phyloP scores from a whole-genome alignment of 2,888 invertebrate species.

The Caenorhabditis angaria region DNA sequence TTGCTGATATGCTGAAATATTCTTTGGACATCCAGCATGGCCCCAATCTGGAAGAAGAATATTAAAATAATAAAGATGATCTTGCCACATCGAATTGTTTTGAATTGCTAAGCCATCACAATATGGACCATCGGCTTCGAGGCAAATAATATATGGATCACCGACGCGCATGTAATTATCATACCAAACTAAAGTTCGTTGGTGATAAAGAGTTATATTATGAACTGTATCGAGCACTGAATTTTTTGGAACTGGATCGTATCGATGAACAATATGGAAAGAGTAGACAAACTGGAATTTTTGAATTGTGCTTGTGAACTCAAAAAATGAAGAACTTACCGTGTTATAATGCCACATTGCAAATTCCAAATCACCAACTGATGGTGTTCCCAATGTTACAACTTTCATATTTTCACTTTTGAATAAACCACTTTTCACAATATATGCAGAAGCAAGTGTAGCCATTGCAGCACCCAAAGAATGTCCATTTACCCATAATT shows the following conservation, averaged over 20 bases:
- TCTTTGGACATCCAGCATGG: slow-evolving; percentile 33
- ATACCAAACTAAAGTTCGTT: slow-evolving; percentile 34
- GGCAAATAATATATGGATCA: slow-evolving; percentile 20
- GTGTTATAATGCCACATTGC: slow-evolving; percentile 21
- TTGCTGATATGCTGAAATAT: slow-evolving; percentile 22
- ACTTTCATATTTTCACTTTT: slow-evolving; percentile 26
- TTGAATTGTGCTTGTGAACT: no score
- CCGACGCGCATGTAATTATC: slow-evolving; percentile 25
- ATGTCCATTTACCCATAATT: slow-evolving; percentile 32
- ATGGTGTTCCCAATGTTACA: slow-evolving; percentile 10
- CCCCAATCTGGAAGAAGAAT: slow-evolving; percentile 22
- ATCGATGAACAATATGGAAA: slow-evolving; percentile 25
- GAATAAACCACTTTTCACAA: slow-evolving; percentile 14
- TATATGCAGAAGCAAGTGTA: slow-evolving; percentile 12
- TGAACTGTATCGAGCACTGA: slow-evolving; percentile 10
- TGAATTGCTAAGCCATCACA: slow-evolving; percentile 8
- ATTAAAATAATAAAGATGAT: slow-evolving; percentile 32
- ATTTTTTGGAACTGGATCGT: slow-evolving; percentile 4
- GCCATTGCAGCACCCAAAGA: slow-evolving; percentile 23
- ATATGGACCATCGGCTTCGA: slow-evolving; percentile 24
- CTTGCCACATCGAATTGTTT: background rate
- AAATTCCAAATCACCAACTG: slow-evolving; percentile 25
- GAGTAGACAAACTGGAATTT: slow-evolving; percentile 24
- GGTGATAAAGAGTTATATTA: slow-evolving; percentile 15
- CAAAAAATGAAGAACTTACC: no score